Conservation (phyloP, 2,888 invertebrate species). For the Pimpla rufipes region DNA sequence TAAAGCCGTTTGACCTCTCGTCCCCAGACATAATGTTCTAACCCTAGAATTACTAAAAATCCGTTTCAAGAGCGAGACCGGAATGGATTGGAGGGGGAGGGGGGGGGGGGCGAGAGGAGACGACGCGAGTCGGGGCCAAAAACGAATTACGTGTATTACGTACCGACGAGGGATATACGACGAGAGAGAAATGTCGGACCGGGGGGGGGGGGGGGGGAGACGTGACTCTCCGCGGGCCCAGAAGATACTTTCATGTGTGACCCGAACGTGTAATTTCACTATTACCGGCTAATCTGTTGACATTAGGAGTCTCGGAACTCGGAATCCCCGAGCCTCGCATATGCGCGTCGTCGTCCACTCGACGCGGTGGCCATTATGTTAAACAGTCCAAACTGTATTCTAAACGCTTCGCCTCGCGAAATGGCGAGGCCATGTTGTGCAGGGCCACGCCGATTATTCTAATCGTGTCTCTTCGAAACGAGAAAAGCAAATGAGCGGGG, state of each 20-base stretch:
- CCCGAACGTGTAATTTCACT: constrained; percentile 84
- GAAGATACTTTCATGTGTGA: constrained; percentile 68
- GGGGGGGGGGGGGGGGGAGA: too few relatives aligned
- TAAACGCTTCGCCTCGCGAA: constrained; percentile 55
- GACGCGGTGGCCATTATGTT: constrained; percentile 81
- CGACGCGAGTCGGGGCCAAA: constrained; percentile 41
- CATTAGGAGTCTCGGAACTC: constrained; percentile 79
- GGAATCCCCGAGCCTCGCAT: constrained; percentile 37
- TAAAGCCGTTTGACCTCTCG: constrained; percentile 82
- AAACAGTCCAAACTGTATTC: constrained; percentile 81
- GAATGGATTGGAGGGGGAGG: too few relatives aligned
- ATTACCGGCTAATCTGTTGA: constrained; percentile 85
- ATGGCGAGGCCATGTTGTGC: constrained; percentile 15
- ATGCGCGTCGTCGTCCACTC: constrained; percentile 19
- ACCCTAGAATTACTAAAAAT: constrained; percentile 85
- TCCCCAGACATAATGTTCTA: constrained; percentile 78
- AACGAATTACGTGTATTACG: constrained; percentile 78
- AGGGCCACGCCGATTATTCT: constrained; percentile 77
- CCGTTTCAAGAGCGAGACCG: constrained; percentile 69
- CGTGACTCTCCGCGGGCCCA: constrained; percentile 63
- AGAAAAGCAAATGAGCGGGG: constrained; percentile 50
- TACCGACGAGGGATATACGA: constrained; percentile 64
- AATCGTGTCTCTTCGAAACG: constrained; percentile 77
- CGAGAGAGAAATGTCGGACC: constrained; percentile 37
- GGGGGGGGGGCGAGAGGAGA: constrained; percentile 45